These are phyloP conservation scores for Nasonovia ribisnigri DNA, from an alignment of 2,888 invertebrate species.

Conservation along the genomic window DNA sequence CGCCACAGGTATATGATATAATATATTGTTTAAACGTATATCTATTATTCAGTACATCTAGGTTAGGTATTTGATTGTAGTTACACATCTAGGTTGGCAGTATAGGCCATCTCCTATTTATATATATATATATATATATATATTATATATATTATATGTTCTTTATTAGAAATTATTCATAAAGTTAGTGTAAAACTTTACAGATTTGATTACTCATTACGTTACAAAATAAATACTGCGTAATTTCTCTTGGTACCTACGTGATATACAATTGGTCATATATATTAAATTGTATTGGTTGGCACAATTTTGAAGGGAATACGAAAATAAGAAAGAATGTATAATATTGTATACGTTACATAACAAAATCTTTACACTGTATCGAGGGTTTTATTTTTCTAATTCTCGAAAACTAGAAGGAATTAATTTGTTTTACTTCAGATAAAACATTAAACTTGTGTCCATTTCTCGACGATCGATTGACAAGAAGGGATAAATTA, in stretches of 20 bases:
- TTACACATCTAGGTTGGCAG: not conserved
- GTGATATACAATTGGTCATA: not conserved
- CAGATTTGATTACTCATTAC: not conserved
- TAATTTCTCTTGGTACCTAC: not conserved
- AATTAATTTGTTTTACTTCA: not conserved
- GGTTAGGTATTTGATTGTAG: too few species aligned
- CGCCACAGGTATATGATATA: not conserved
- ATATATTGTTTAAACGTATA: not conserved
- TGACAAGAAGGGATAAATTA: not conserved
- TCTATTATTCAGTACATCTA: not conserved
- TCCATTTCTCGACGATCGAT: not conserved
- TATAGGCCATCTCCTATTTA: not conserved
- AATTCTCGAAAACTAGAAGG: not conserved
- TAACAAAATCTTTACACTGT: not conserved
- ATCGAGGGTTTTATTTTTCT: not conserved
- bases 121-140: not conserved
- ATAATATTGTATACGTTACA: not conserved
- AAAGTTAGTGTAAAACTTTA: not conserved
- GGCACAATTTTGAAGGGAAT: not conserved
- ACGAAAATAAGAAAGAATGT: not conserved
- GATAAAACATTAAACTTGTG: not conserved
- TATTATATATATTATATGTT: not conserved
- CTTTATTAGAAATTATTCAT: not conserved
- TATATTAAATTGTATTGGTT: not conserved
- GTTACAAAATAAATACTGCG: not conserved